Conservation (phyloP, 1,140 invertebrate species). For the Anoplophora glabripennis region DNA sequence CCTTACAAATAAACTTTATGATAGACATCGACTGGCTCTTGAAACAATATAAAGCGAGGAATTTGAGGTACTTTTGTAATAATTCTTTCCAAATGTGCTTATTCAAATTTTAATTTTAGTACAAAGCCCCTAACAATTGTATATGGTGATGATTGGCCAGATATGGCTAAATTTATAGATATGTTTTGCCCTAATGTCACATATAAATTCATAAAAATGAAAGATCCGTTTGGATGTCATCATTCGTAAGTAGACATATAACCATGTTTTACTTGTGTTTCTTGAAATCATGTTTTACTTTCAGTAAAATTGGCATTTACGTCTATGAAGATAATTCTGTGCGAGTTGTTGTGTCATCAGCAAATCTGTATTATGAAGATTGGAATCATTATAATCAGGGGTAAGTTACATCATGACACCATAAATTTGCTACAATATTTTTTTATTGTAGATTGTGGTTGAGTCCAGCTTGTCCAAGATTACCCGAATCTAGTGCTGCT, state of each 20-base stretch:
- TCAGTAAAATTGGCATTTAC: constrained; percentile 86
- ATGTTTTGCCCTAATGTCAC: constrained; percentile 58
- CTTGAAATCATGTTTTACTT: constrained; percentile 19
- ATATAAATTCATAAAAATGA: constrained; percentile 68
- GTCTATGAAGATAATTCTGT: constrained; percentile 78
- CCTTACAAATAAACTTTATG: constrained; percentile 90
- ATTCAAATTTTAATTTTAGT: constrained; percentile 48
- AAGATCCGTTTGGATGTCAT: constrained; percentile 80
- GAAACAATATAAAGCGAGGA: constrained; percentile 73
- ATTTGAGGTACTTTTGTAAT: constrained; percentile 35
- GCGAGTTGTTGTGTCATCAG: constrained; percentile 85
- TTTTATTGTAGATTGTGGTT: constrained; percentile 71
- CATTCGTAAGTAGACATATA: constrained; percentile 67
- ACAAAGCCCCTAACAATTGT: constrained; percentile 72
- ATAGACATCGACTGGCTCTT: constrained; percentile 84
- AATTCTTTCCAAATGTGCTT: not conserved
- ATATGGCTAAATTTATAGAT: constrained; percentile 55
- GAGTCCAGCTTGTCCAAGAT: constrained; percentile 69
- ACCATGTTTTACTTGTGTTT: constrained; percentile 9
- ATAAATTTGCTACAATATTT: not conserved
- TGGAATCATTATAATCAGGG: constrained; percentile 95
- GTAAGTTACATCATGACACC: constrained; percentile 50
- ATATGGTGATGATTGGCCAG: constrained; percentile 71
- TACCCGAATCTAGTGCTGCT: constrained; percentile 55
- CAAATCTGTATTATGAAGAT: constrained; percentile 87